phyloP scores from a whole-genome alignment of 1,140 invertebrate genomes.

The Drosophila bocqueti region DNA sequence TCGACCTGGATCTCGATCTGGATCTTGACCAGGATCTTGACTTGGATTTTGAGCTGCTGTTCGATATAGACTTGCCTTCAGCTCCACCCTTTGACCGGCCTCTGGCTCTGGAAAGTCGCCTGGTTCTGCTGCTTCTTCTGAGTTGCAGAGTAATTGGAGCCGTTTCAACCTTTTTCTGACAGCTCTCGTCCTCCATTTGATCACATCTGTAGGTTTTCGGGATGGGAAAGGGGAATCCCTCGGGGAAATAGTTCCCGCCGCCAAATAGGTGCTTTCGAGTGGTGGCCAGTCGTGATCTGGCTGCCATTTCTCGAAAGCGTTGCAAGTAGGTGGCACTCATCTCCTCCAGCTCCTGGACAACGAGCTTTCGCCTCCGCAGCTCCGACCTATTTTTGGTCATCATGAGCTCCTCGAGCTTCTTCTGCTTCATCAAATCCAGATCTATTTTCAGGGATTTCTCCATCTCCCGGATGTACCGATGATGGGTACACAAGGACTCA shows the following conservation, averaged over 20 bases:
- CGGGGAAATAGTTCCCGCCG: not conserved
- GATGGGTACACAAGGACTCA: conserved; percentile 34
- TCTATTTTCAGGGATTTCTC: conserved; percentile 43
- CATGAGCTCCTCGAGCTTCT: conserved; percentile 9
- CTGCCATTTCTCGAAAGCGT: conserved; percentile 50
- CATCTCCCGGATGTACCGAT: conserved; percentile 44
- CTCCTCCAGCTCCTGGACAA: conserved; percentile 46
- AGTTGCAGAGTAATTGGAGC: not conserved
- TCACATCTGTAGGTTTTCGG: not conserved
- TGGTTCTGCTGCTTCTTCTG: not conserved
- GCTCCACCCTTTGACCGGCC: conserved; percentile 2
- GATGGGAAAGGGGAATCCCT: not conserved
- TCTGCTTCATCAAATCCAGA: conserved; percentile 30
- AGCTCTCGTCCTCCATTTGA: not conserved
- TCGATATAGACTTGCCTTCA: not conserved
- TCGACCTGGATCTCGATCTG: not conserved
- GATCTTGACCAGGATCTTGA: not conserved
- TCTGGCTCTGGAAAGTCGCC: not conserved
- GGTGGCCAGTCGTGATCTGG: conserved; percentile 28
- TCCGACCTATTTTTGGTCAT: not conserved
- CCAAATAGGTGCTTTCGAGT: conserved; percentile 38
- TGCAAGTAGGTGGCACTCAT: conserved; percentile 32
- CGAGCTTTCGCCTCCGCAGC: conserved; percentile 5
- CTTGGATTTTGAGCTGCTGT: not conserved
- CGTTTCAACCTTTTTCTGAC: not conserved